Evolutionary conservation across 2,797 vertebrate species (phyloP).

Genomic region (Sebastes matsubarae): DNA sequence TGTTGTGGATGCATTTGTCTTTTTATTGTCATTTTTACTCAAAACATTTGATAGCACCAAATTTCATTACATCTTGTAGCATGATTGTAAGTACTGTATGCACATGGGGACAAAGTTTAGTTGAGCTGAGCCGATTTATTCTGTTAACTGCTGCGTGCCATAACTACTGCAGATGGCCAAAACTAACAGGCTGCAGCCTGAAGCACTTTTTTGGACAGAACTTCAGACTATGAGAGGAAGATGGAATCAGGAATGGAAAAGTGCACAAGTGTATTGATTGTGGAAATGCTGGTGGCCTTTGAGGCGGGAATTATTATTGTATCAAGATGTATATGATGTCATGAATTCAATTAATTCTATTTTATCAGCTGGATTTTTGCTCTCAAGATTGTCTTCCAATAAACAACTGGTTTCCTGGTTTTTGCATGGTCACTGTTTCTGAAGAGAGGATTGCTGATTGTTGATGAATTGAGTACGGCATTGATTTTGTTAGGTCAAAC

Average conservation of each 20-base stretch:
- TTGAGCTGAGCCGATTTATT: conserved; percentile 7
- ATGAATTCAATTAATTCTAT: conserved; percentile 52
- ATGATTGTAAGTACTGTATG: conserved; percentile 65
- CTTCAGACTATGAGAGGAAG: neutral
- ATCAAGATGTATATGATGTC: conserved; percentile 68
- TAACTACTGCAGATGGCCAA: conserved; percentile 32
- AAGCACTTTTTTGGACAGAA: conserved; percentile 44
- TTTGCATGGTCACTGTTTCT: neutral
- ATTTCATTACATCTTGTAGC: conserved; percentile 52
- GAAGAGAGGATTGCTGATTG: neutral
- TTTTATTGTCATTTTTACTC: conserved; percentile 39
- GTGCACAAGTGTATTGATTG: conserved; percentile 7
- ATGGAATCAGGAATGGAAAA: neutral
- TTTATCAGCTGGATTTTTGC: conserved; percentile 61
- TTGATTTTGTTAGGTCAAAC: neutral
- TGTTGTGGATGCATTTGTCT: conserved; percentile 38
- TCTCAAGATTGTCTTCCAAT: conserved; percentile 77
- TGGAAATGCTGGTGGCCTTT: conserved; percentile 18
- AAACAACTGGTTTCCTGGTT: conserved; percentile 68
- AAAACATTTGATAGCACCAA: conserved; percentile 51
- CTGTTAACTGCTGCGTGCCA: conserved; percentile 40
- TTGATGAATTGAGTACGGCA: neutral
- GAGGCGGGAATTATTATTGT: conserved; percentile 16
- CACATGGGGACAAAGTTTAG: conserved; percentile 29
- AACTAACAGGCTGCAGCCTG: conserved; percentile 23